phyloP scores from a whole-genome alignment of 2,797 vertebrate species.

The Bovichtus variegatus region DNA sequence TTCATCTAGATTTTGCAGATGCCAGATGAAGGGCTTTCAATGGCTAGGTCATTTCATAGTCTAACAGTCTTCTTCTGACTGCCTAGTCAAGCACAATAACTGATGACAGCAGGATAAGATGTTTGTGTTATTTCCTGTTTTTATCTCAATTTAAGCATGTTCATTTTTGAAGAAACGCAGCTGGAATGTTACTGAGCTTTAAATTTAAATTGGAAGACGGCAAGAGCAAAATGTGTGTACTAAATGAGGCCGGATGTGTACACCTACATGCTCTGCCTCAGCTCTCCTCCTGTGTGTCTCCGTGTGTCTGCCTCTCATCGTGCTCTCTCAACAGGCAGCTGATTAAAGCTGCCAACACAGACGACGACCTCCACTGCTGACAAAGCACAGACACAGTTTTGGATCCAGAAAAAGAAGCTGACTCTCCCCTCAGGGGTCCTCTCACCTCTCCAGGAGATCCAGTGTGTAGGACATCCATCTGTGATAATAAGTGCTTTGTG shows the following conservation, averaged over 20 bases:
- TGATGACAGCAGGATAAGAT: neutral
- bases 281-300: constrained; percentile 13
- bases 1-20: neutral
- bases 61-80: too few species aligned
- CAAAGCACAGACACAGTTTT: constrained; percentile 34
- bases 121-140: constrained; percentile 22
- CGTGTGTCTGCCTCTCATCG: constrained; percentile 8
- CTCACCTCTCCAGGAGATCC: constrained; percentile 42
- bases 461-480: constrained; percentile 49
- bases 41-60: neutral
- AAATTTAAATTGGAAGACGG: neutral
- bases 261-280: constrained; percentile 8
- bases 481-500: constrained; percentile 43
- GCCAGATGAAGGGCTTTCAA: neutral
- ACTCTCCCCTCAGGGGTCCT: constrained; percentile 11
- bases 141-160: neutral
- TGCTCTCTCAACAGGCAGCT: constrained; percentile 30
- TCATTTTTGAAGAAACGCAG: neutral
- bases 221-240: neutral
- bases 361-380: constrained; percentile 43
- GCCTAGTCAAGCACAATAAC: neutral
- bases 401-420: constrained; percentile 25
- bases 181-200: constrained; percentile 7
- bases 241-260: constrained; percentile 3
- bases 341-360: constrained; percentile 48